A percentile compares a stretch with the other conserved stretches of the same genome.
These are phyloP conservation scores for Aricia agestis DNA, from an alignment of 1,140 invertebrate species.

Conservation along the genomic window DNA sequence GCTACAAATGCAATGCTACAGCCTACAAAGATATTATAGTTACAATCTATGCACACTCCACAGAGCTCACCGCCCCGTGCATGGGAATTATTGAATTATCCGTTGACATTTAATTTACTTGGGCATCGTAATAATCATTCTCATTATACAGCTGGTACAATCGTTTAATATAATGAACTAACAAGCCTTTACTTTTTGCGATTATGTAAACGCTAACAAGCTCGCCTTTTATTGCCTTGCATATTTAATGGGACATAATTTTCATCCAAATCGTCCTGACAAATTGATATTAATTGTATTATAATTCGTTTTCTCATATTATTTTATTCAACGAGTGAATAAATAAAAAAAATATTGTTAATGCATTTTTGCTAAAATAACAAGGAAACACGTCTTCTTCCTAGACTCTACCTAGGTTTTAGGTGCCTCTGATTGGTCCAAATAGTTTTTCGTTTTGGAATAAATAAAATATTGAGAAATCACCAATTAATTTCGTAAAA, in stretches of 20 bases:
- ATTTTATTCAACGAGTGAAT: neutral
- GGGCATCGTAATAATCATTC: neutral
- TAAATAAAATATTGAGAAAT: no score
- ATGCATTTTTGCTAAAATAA: no score
- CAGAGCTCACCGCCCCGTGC: neutral
- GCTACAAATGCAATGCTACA: no score
- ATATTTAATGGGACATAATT: slow-evolving; percentile 9
- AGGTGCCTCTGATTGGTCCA: no score
- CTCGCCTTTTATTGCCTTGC: slow-evolving; percentile 4
- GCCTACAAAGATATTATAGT: no score
- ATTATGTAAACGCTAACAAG: neutral
- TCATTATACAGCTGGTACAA: slow-evolving; percentile 4
- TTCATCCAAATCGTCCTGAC: neutral
- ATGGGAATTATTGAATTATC: slow-evolving; percentile 23
- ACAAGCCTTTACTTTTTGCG: slow-evolving; percentile 9
- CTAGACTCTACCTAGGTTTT: no score
- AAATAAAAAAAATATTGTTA: no score
- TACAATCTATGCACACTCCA: no score
- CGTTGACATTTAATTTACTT: slow-evolving; percentile 19
- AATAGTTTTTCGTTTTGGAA: no score
- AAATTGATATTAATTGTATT: slow-evolving; percentile 1
- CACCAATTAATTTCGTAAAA: no score
- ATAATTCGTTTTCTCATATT: neutral
- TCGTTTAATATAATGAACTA: slow-evolving; percentile 10
- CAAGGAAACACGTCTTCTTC: no score